Percentiles rank a stretch among this genome's conserved stretches.
Evolutionary conservation across 2,113 vertebrate genomes (phyloP).

Genomic region (Aldabrachelys gigantea): DNA sequence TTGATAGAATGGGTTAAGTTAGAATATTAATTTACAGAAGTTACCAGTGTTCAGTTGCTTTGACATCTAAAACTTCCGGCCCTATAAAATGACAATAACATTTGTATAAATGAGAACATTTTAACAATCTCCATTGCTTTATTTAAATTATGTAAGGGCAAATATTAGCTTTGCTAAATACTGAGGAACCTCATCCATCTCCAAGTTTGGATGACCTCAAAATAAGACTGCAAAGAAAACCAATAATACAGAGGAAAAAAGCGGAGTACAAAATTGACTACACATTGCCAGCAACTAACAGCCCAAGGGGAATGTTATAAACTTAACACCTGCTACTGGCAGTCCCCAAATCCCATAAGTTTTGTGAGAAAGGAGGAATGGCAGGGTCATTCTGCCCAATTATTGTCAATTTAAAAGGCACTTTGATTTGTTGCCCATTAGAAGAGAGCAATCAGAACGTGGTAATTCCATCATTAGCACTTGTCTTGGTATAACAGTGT

Average conservation of each 20-base stretch:
- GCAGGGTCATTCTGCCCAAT: slow-evolving; percentile 4
- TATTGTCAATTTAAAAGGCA: slow-evolving; percentile 10
- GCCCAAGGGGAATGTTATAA: slow-evolving; percentile 62
- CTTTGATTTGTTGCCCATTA: slow-evolving; percentile 17
- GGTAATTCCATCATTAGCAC: slow-evolving; percentile 5
- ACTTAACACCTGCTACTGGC: slow-evolving; percentile 70
- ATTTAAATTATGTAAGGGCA: not conserved
- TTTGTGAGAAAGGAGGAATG: slow-evolving; percentile 36
- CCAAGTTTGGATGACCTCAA: slow-evolving; percentile 56
- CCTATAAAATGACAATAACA: not conserved
- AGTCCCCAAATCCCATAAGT: slow-evolving; percentile 51
- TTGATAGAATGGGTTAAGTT: not conserved
- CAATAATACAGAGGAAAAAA: slow-evolving; percentile 20
- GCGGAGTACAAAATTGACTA: slow-evolving; percentile 19
- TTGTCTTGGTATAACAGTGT: slow-evolving; percentile 12
- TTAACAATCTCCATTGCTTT: not conserved
- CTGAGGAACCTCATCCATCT: not conserved
- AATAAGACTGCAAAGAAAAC: slow-evolving; percentile 47
- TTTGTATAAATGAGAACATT: not conserved
- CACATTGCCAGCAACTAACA: slow-evolving; percentile 20
- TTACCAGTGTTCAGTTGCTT: not conserved
- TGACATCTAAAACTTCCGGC: not conserved
- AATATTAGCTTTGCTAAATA: not conserved
- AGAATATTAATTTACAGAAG: not conserved
- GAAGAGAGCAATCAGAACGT: slow-evolving; percentile 4